A percentile compares a stretch with the other conserved stretches of the same genome.
Evolutionary conservation across 2,888 invertebrate species (phyloP).

Genomic region (Sarcophaga carnaria): DNA sequence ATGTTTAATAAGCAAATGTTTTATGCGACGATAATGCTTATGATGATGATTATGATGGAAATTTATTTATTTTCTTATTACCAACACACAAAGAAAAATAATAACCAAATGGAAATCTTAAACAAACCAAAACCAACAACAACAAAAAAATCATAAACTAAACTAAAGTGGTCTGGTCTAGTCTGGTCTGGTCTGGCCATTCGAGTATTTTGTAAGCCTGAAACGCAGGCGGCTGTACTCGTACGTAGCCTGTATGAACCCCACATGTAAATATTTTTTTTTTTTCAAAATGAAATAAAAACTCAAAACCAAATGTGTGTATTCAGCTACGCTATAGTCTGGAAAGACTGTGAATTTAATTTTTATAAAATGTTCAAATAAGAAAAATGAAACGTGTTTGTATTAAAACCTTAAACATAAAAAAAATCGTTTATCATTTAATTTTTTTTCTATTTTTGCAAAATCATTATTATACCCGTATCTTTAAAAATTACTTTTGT

Average conservation of each 20-base stretch:
- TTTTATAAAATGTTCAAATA: not conserved
- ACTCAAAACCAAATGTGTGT: conserved; percentile 11
- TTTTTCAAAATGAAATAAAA: too few species aligned
- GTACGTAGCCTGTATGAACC: not conserved
- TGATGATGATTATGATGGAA: not conserved
- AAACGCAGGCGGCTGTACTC: not conserved
- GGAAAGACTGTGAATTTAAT: not conserved
- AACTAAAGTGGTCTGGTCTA: not conserved
- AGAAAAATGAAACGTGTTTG: conserved; percentile 25
- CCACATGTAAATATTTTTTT: not conserved
- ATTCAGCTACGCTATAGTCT: not conserved
- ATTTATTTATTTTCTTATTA: conserved; percentile 25
- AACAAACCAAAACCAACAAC: not conserved
- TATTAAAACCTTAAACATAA: not conserved
- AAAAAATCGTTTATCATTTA: conserved; percentile 1
- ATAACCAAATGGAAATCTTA: not conserved
- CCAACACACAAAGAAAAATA: not conserved
- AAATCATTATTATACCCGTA: conserved; percentile 1
- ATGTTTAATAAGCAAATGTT: conserved; percentile 36
- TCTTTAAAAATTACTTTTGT: not conserved
- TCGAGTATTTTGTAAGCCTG: not conserved
- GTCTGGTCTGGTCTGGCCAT: not conserved
- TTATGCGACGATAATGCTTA: not conserved
- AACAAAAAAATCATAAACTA: not conserved
- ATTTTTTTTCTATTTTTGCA: not conserved